Conservation (phyloP, 2,888 invertebrate genomes). For the Buathra laborator region DNA sequence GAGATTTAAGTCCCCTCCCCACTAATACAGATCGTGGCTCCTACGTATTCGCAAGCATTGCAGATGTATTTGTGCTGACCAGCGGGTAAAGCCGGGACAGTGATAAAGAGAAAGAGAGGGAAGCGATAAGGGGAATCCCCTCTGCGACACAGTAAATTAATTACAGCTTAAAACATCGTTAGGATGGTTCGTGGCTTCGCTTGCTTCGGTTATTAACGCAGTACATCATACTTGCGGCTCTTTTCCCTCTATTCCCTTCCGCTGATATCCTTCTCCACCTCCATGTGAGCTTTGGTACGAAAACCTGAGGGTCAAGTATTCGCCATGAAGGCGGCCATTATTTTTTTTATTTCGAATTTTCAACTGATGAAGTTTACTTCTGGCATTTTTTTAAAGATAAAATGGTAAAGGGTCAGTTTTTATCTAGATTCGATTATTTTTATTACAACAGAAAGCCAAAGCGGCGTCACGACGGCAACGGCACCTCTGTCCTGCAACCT, state of each 20-base stretch:
- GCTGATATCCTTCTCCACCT: slow-evolving; percentile 13
- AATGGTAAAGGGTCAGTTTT: background rate
- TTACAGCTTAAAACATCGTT: slow-evolving; percentile 84
- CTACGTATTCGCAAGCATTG: slow-evolving; percentile 20
- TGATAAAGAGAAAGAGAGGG: slow-evolving; percentile 20
- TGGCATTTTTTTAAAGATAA: background rate
- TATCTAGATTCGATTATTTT: slow-evolving; percentile 31
- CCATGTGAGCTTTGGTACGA: background rate
- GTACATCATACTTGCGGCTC: slow-evolving; percentile 81
- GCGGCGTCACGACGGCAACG: background rate
- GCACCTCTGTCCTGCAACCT: background rate
- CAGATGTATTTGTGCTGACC: slow-evolving; percentile 58
- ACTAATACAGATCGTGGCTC: slow-evolving; percentile 35
- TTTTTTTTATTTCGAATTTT: background rate
- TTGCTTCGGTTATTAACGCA: slow-evolving; percentile 82
- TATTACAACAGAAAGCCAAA: background rate
- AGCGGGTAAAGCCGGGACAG: slow-evolving; percentile 20
- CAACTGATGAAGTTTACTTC: background rate
- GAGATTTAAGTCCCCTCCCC: slow-evolving; percentile 46
- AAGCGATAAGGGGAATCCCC: slow-evolving; percentile 48
- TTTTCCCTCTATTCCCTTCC: slow-evolving; percentile 44
- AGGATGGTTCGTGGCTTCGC: slow-evolving; percentile 75
- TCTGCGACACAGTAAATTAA: slow-evolving; percentile 80
- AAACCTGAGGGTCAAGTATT: background rate
- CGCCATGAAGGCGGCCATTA: background rate